These are phyloP conservation scores for Cygnus atratus DNA, from an alignment of 2,113 vertebrate genomes.

Conservation along the genomic window DNA sequence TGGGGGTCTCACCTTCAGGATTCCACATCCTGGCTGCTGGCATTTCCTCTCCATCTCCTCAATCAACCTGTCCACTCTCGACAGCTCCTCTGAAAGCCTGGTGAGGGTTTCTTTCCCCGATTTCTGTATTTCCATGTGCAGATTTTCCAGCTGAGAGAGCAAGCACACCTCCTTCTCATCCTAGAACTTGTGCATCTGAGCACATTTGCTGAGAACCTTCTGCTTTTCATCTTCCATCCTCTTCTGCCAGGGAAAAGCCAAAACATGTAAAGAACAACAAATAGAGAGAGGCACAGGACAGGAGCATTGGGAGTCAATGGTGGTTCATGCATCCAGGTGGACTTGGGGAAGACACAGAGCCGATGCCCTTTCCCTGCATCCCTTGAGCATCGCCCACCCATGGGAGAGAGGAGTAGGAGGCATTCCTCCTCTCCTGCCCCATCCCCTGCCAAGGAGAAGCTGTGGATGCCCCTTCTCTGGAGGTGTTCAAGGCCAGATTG, in stretches of 20 bases:
- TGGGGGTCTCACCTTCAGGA: conserved; percentile 54
- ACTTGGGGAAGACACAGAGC: neutral
- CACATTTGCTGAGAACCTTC: conserved; percentile 18
- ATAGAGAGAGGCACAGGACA: neutral
- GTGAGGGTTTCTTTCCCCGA: neutral
- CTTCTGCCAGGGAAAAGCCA: neutral
- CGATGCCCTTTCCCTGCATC: neutral
- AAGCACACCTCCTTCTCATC: conserved; percentile 1
- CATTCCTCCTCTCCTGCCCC: neutral
- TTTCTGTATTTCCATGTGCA: conserved; percentile 11
- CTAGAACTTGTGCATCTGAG: conserved; percentile 12
- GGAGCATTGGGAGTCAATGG: neutral
- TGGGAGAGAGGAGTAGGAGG: neutral
- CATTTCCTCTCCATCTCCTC: conserved; percentile 42
- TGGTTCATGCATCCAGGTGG: neutral
- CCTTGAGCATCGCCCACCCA: neutral
- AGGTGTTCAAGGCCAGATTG: too few relatives aligned
- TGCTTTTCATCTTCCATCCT: conserved; percentile 27
- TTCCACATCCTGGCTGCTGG: neutral
- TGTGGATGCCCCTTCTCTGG: too few relatives aligned
- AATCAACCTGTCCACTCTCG: neutral
- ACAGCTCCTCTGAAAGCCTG: neutral
- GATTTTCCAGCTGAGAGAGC: neutral
- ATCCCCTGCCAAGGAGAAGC: neutral
- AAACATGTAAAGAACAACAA: neutral